These are phyloP conservation scores for Pomacea maculata DNA, from an alignment of 1,140 invertebrate genomes.

Conservation along the genomic window DNA sequence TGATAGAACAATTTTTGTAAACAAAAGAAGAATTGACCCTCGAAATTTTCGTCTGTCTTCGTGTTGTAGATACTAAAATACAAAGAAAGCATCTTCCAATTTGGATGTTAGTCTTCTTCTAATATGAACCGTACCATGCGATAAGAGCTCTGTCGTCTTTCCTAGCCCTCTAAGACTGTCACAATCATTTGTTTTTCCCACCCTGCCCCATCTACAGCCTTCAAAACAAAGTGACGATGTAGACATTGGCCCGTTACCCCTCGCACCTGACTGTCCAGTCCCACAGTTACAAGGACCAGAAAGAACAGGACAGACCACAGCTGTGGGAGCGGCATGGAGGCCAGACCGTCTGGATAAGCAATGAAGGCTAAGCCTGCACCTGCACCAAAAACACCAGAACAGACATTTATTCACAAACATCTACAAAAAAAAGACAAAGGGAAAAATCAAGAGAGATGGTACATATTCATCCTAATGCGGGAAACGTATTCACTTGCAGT, in stretches of 20 bases:
- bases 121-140: background rate
- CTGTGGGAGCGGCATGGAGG: conserved; percentile 79
- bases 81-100: too few relatives aligned
- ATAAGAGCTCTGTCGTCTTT: background rate
- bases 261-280: conserved; percentile 39
- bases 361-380: conserved; percentile 78
- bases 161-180: background rate
- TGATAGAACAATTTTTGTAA: too few relatives aligned
- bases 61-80: too few relatives aligned
- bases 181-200: background rate
- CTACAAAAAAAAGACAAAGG: too few relatives aligned
- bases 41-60: too few relatives aligned
- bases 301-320: conserved; percentile 87
- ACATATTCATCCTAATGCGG: too few relatives aligned
- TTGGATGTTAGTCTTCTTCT: too few relatives aligned
- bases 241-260: background rate
- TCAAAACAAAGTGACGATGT: background rate
- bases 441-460: too few relatives aligned
- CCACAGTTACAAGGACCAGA: conserved; percentile 88
- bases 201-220: background rate
- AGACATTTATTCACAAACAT: too few relatives aligned
- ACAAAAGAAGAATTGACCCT: too few relatives aligned
- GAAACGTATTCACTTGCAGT: too few relatives aligned
- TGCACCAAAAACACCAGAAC: too few relatives aligned
- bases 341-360: conserved; percentile 84